Conservation (phyloP, 2,797 vertebrate genomes). For the Spinus olivaceus region DNA sequence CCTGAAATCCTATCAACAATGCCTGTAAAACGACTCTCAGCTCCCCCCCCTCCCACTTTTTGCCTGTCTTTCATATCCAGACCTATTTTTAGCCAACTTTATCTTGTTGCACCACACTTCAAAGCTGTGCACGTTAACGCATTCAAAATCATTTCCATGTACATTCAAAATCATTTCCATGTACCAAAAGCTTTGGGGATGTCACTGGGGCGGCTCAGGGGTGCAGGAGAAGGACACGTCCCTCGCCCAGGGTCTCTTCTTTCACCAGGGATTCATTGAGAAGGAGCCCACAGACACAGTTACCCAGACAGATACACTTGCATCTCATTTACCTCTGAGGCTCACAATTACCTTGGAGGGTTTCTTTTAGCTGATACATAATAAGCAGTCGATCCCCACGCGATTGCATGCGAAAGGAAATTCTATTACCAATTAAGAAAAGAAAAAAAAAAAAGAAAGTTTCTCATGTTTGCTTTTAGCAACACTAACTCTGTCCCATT, state of each 20-base stretch:
- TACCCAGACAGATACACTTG: background rate
- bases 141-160: background rate
- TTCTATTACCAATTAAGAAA: background rate
- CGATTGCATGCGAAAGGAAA: background rate
- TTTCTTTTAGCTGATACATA: conserved; percentile 1
- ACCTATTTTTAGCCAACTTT: conserved; percentile 77
- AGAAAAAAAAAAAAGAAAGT: background rate
- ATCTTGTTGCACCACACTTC: conserved; percentile 10
- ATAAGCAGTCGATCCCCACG: background rate
- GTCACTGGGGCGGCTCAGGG: accelerated
- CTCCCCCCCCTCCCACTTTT: conserved; percentile 51
- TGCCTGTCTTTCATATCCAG: conserved; percentile 57
- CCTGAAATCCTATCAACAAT: conserved; percentile 73
- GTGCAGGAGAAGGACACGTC: background rate
- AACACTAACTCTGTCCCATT: background rate
- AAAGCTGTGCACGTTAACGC: background rate
- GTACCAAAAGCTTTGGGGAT: background rate
- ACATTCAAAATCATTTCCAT: background rate
- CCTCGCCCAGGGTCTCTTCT: background rate
- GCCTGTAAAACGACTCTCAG: conserved; percentile 60
- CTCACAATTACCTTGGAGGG: conserved; percentile 7
- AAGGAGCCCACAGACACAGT: background rate
- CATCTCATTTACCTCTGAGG: background rate
- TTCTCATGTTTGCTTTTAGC: background rate
- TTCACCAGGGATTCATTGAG: background rate